Base-by-base conservation (phyloP, 2,113 vertebrate genomes). In the Catharus bicknelli region DNA sequence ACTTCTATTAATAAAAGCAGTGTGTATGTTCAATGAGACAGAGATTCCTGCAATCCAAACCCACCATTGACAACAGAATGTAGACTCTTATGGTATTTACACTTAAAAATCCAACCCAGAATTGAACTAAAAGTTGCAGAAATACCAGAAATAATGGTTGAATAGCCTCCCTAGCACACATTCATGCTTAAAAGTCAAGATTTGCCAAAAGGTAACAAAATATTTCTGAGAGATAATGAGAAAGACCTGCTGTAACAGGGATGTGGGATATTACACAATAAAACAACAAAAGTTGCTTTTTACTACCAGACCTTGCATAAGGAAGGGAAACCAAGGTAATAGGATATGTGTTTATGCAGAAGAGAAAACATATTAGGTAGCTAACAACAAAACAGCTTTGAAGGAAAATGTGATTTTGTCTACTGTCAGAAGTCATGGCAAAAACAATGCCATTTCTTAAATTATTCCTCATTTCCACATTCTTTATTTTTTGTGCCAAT, bases 401-500 rank as follows among this genome's bases (percentile, higher is more conserved):
- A 53, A 73, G 43, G 38, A 73, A 88, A 88, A 88, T 2, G 7
- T 12, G 3, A 20, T 26, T 91, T 84, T 74, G 29, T 26, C 59
- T 86, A n/a, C 79, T 70, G 51, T 64, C 45, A 83, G 58, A 88
- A 86, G 69, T 80, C 76, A 75, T 27, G 55, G 72, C 58, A 67
- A 90, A 87, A 10, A 17, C 18, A 36, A 30, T 17, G 21, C 45
- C 7, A 22, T 32, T 90, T 90, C 73, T 92, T 58, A 53, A 59
- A 48, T 20, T 55, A 75, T 74, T 86, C 66, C 53, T 94, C 48
- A 51, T 82, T 89, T 82, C 38, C 45, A 88, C 18, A 4, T 68
- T 67, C 42, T 74, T 95, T 61, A 53, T 75, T 83, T 94, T 89
- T 88, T 1, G 11, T 53, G 86, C 80, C 88, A 90, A 54, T 14